A percentile compares a stretch with the other conserved stretches of the same genome.
phyloP scores from a whole-genome alignment of 2,113 vertebrate genomes.

The Gallinago media region DNA sequence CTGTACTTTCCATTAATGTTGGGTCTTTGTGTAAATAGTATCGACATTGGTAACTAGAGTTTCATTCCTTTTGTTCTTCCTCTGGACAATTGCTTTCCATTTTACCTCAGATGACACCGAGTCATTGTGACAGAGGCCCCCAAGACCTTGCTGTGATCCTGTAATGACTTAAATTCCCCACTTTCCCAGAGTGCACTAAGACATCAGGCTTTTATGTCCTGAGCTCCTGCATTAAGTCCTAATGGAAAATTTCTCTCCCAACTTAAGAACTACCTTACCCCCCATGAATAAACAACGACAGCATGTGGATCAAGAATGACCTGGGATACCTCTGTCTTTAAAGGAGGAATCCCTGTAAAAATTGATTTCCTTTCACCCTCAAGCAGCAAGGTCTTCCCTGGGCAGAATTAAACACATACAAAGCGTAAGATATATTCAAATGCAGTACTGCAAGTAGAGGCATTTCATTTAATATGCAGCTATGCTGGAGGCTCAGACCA shows the following conservation, averaged over 20 bases:
- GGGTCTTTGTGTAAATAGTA: conserved; percentile 45
- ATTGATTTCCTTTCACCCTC: conserved; percentile 55
- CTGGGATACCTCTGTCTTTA: conserved; percentile 38
- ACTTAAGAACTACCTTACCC: conserved; percentile 59
- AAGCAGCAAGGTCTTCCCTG: conserved; percentile 45
- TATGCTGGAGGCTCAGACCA: conserved; percentile 66
- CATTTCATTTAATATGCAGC: conserved; percentile 63
- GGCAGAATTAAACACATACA: conserved; percentile 53
- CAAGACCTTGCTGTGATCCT: conserved; percentile 13
- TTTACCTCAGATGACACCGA: conserved; percentile 55
- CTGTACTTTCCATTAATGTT: conserved; percentile 7
- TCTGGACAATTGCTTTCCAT: conserved; percentile 10
- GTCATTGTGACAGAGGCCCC: background rate
- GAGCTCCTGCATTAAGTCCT: conserved; percentile 62
- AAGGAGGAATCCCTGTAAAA: conserved; percentile 67
- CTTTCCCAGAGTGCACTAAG: conserved; percentile 29
- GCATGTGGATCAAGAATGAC: conserved; percentile 61
- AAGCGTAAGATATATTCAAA: conserved; percentile 48
- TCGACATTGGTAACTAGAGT: background rate
- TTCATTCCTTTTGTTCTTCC: conserved; percentile 34
- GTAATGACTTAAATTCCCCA: conserved; percentile 33
- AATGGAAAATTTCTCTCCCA: conserved; percentile 63
- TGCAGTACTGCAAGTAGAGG: background rate
- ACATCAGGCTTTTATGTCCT: conserved; percentile 56
- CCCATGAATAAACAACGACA: conserved; percentile 71